Evolutionary conservation across 1,140 invertebrate species (phyloP), one percentile per base, ranked within the genome.

Genomic region (Rhyzopertha dominica): DNA sequence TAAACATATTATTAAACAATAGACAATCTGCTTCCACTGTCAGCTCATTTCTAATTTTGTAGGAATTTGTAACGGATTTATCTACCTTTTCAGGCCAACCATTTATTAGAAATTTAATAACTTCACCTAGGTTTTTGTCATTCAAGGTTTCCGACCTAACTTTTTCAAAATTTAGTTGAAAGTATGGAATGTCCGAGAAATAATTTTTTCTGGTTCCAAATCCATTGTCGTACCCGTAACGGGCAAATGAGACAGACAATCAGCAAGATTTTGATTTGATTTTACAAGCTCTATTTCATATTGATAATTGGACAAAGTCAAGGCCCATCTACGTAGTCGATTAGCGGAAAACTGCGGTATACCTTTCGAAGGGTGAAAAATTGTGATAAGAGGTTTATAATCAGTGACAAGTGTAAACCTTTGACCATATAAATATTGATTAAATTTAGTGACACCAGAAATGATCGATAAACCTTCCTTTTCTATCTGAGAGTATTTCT

Each of bases 381-480:
- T 61, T 1, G 49, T 38, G 1, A 68, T 32, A 5, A 77, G 46
- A 8, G 72, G 72, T 45, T 72, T 61, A 44, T 75, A 69, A 51
- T 77, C 75, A 0, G 72, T 74, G 22, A 59, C 46, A 12, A 76
- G 41, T 4, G 58, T 56, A 58, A 78, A 79, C 10, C 58, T 29
- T n/a, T 65, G 46, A 19, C 75, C 75, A 49, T 62, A 68, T 1
- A 81, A 28, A 50, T 71, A 79, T 20, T 70, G 47, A 28, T 74
- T 63, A 52, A 78, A 79, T 53, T 71, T 73, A 39, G 65, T 63
- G 3, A 79, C 62, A 3, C 65, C 69, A 54, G 61, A 77, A 1
- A 76, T 41, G 5, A 80, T 66, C 2, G 67, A 65, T 10, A 75
- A 47, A n/a, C 67, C 71, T 60, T 81, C 75, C 51, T 68, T 74